Evolutionary conservation across 2,888 invertebrate genomes (phyloP).

Genomic region (Drosophila acutilabella): DNA sequence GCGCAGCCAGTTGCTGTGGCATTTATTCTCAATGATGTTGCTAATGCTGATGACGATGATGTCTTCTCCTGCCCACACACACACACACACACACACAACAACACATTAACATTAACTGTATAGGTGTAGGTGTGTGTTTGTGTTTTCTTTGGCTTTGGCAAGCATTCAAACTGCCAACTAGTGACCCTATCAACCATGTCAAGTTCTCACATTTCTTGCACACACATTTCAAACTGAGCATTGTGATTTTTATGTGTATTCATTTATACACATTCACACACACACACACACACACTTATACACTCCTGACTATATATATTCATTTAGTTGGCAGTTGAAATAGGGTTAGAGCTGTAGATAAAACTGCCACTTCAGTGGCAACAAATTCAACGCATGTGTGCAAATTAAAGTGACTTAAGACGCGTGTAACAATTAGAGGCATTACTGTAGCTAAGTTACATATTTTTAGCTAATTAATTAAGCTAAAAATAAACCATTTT

Average conservation of each 20-base stretch:
- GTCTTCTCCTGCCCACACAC: slow-evolving; percentile 11
- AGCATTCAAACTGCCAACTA: slow-evolving; percentile 30
- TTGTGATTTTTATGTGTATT: slow-evolving; percentile 59
- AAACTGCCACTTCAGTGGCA: background rate
- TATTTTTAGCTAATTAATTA: background rate
- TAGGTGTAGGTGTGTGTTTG: background rate
- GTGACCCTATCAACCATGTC: slow-evolving; percentile 61
- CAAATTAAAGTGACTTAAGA: background rate
- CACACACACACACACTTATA: background rate
- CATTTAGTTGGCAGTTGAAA: slow-evolving; percentile 50
- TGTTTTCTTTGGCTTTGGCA: slow-evolving; percentile 34
- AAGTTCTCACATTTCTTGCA: slow-evolving; percentile 40
- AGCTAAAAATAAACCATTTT: too few species aligned
- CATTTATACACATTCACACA: slow-evolving; percentile 31
- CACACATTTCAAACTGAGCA: slow-evolving; percentile 62
- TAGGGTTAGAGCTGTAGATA: slow-evolving; percentile 32
- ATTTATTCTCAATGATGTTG: slow-evolving; percentile 78
- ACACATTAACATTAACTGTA: slow-evolving; percentile 6
- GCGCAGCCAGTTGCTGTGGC: slow-evolving; percentile 74
- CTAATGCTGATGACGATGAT: slow-evolving; percentile 71
- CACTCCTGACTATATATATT: slow-evolving; percentile 28
- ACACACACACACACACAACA: slow-evolving; percentile 3
- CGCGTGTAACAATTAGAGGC: background rate
- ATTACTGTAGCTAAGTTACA: background rate
- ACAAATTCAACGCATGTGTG: background rate